phyloP scores from a whole-genome alignment of 2,113 vertebrate genomes.

The Halichoerus grypus region DNA sequence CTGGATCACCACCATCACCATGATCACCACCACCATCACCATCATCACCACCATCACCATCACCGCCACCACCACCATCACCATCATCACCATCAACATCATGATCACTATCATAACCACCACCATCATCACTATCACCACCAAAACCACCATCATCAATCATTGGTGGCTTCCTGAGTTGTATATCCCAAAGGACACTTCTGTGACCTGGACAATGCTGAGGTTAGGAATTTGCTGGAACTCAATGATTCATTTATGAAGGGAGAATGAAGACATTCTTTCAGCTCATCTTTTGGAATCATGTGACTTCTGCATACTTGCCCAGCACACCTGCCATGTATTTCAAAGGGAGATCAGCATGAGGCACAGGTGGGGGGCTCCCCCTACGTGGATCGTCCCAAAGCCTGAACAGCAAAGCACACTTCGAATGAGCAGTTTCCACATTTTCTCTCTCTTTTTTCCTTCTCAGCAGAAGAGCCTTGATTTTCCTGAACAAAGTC shows the following conservation, averaged over 20 bases:
- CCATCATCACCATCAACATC: neutral
- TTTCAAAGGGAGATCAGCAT: neutral
- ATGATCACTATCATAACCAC: fast-evolving
- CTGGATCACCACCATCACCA: too few species aligned
- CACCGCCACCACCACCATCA: fast-evolving
- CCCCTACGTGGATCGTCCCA: neutral
- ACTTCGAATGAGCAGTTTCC: neutral
- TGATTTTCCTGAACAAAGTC: neutral
- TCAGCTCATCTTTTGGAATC: neutral
- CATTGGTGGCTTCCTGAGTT: neutral
- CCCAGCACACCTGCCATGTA: too few species aligned
- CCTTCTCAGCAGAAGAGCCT: neutral
- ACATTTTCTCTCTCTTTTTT: neutral
- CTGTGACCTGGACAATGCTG: neutral
- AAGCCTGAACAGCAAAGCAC: neutral
- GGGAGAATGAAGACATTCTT: neutral
- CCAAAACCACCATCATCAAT: too few species aligned
- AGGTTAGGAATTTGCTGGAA: neutral
- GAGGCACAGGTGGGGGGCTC: neutral
- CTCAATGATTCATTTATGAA: neutral
- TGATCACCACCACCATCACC: neutral
- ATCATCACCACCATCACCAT: neutral
- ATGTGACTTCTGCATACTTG: neutral
- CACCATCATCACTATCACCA: neutral
- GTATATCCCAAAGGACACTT: neutral